Conservation (phyloP, 1,140 invertebrate species). For the Platorchestia sp. region DNA sequence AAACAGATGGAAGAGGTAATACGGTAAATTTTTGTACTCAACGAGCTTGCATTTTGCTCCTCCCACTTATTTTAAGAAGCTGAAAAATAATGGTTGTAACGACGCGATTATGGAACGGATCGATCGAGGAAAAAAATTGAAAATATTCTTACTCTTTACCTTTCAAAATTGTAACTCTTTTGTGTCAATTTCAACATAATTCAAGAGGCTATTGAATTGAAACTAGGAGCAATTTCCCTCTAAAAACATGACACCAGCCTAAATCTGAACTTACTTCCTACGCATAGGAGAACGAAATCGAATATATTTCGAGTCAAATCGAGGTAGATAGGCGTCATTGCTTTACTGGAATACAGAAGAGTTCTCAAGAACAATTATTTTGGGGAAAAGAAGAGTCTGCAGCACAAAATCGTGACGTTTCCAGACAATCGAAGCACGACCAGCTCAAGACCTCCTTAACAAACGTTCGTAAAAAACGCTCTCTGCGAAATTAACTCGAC, state of each 20-base stretch:
- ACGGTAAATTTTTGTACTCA: no score
- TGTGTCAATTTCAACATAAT: neutral
- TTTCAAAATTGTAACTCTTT: neutral
- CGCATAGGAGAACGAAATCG: neutral
- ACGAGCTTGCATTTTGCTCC: no score
- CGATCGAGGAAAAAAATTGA: no score
- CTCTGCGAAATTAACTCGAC: neutral
- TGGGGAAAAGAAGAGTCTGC: neutral
- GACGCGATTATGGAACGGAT: no score
- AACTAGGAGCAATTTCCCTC: neutral
- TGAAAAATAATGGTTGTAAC: no score
- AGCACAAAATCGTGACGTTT: neutral
- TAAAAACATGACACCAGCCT: neutral
- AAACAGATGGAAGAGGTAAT: no score
- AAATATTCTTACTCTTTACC: no score
- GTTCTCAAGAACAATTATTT: conserved; percentile 12
- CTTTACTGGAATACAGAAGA: neutral
- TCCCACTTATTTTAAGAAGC: no score
- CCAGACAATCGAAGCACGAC: conserved; percentile 6
- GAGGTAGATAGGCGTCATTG: neutral
- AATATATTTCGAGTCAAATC: neutral
- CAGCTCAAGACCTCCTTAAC: neutral
- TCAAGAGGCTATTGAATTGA: neutral
- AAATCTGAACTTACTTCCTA: neutral
- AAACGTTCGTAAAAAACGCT: conserved; percentile 24